Conservation (phyloP, 1,140 invertebrate genomes). For the Drosophila pseudoobscura region DNA sequence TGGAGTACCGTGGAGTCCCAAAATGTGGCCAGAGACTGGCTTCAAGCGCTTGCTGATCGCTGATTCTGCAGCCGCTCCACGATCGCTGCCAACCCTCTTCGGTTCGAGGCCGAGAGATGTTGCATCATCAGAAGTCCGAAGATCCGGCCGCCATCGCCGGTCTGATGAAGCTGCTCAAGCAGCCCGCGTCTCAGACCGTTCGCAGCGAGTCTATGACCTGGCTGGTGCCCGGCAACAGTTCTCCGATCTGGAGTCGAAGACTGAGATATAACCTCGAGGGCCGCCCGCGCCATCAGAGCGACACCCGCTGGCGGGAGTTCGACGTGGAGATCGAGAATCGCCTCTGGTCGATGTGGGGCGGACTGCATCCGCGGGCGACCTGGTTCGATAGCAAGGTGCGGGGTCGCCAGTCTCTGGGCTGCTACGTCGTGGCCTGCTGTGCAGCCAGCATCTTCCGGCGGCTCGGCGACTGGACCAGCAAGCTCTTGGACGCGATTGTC, state of each 20-base stretch:
- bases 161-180: conserved; percentile 30
- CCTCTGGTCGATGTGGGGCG: conserved; percentile 85
- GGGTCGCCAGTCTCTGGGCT: conserved; percentile 84
- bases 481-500: conserved; percentile 85
- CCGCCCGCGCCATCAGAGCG: conserved; percentile 9
- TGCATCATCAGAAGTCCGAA: neutral
- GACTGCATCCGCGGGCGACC: conserved; percentile 84
- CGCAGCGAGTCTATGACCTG: conserved; percentile 83
- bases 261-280: conserved; percentile 79
- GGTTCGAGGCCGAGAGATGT: no score
- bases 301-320: conserved; percentile 84
- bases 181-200: neutral
- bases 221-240: conserved; percentile 69
- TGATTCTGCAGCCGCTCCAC: no score
- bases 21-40: no score
- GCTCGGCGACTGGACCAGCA: conserved; percentile 84
- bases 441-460: conserved; percentile 84
- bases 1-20: no score
- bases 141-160: conserved; percentile 25
- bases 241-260: conserved; percentile 83
- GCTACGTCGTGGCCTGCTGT: conserved; percentile 84
- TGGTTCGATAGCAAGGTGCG: conserved; percentile 78
- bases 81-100: no score
- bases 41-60: no score
- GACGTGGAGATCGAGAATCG: conserved; percentile 85